Evolutionary conservation across 2,888 invertebrate genomes (phyloP).

Genomic region (Troides oblongomaculatus): DNA sequence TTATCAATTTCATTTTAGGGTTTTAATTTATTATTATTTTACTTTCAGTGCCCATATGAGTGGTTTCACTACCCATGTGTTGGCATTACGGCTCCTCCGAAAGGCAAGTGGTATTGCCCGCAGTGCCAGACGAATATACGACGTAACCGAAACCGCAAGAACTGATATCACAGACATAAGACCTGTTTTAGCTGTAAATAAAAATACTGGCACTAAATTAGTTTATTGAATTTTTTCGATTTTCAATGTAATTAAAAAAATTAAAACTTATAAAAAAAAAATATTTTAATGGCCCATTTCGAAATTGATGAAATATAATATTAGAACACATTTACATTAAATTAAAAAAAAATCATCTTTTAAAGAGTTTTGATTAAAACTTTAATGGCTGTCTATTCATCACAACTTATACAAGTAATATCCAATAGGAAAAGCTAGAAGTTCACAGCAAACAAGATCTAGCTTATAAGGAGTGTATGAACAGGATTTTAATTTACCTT

Average conservation of each 20-base stretch:
- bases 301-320: neutral
- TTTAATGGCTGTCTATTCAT: no score
- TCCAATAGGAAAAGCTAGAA: no score
- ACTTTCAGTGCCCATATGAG: conserved; percentile 93
- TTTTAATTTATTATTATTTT: neutral
- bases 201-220: neutral
- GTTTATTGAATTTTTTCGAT: neutral
- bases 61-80: conserved; percentile 99
- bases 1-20: neutral
- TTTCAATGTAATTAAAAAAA: neutral
- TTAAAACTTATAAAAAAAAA: neutral
- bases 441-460: no score
- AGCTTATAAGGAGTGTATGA: no score
- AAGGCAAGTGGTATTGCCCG: conserved; percentile 99
- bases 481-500: no score
- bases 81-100: conserved; percentile 96
- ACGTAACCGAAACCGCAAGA: conserved; percentile 88
- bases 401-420: no score
- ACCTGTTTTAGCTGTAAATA: neutral
- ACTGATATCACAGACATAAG: conserved; percentile 65
- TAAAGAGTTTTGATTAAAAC: no score
- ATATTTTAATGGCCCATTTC: neutral
- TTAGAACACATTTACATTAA: no score
- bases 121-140: conserved; percentile 95
- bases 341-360: no score